Evolutionary conservation across 2,113 vertebrate genomes (phyloP).

Genomic region (Amphiprion percula): DNA sequence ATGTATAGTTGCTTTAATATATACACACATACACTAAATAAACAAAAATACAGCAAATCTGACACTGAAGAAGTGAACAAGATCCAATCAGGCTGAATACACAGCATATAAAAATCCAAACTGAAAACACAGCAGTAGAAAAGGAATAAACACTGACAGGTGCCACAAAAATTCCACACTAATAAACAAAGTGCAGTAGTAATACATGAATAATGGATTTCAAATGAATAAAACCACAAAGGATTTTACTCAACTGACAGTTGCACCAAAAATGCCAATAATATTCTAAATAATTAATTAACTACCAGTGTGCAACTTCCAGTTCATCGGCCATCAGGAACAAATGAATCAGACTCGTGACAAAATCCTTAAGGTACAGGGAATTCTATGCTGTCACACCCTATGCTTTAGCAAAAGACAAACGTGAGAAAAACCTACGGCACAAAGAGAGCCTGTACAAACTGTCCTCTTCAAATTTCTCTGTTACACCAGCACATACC

Average conservation of each 20-base stretch:
- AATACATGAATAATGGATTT: neutral
- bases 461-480: neutral
- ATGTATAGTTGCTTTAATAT: neutral
- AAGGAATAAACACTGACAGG: too few relatives aligned
- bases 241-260: too few relatives aligned
- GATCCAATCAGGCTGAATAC: neutral
- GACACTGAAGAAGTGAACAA: neutral
- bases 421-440: neutral
- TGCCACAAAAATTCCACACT: too few relatives aligned
- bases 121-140: neutral
- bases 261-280: too few relatives aligned
- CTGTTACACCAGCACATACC: conserved; percentile 44
- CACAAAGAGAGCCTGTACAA: neutral
- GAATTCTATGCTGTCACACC: too few relatives aligned
- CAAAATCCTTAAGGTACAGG: too few relatives aligned
- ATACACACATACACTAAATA: conserved; percentile 6
- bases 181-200: too few relatives aligned
- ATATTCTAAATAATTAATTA: neutral
- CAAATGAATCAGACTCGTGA: too few relatives aligned
- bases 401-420: too few relatives aligned
- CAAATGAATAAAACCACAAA: too few relatives aligned
- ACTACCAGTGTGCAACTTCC: neutral
- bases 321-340: neutral
- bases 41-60: neutral
- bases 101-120: neutral